Evolutionary conservation across 2,888 invertebrate genomes (phyloP), one percentile per base, ranked within the genome.

Genomic region (Ametastegia equiseti): DNA sequence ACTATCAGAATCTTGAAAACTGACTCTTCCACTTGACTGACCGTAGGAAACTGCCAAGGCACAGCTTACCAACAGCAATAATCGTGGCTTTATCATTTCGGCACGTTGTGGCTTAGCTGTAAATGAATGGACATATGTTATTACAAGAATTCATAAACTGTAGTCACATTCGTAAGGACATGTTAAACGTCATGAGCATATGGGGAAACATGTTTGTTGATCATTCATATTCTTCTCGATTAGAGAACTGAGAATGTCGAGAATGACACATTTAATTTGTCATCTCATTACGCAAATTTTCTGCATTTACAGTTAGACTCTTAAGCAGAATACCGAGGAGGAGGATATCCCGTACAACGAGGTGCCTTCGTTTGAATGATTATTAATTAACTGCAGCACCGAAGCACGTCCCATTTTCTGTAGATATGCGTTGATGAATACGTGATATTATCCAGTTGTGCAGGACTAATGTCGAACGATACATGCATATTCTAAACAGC

Each of bases 1-100:
- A 11, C 86, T 85, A 47, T 84, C 85, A 69, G 85, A 80, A 81
- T 91, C 90, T 80, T 87, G 83, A 84, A 91, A 90, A 82, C 88
- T 90, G 84, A 91, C 84, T 84, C 87, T 87, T 80, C 86, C 86
- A 11, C 84, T 85, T 19, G 86, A 84, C 81, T 88, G 86, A 60
- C 87, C 87, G 30, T 81, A 60, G 45, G 78, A 78, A 45, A 78
- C 78, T 11, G 78, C 78, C 63, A 78, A 27, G 7, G 78, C 78
- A 42, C 78, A 78, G 78, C 78, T 63, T 78, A 78, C 63, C 78
- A 78, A 30, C 78, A 78, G 78, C 39, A 78, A 27, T 9, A 78
- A 78, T 42, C 78, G 36, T 42, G 78, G 78, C 60, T 63, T 78
- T 33, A 63, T 78, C 78, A 63, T 63, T 60, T 60, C 30, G 33